Percentiles rank a stretch among this genome's conserved stretches.
Evolutionary conservation across 2,888 invertebrate species (phyloP).

Genomic region (Allygus modestus): DNA sequence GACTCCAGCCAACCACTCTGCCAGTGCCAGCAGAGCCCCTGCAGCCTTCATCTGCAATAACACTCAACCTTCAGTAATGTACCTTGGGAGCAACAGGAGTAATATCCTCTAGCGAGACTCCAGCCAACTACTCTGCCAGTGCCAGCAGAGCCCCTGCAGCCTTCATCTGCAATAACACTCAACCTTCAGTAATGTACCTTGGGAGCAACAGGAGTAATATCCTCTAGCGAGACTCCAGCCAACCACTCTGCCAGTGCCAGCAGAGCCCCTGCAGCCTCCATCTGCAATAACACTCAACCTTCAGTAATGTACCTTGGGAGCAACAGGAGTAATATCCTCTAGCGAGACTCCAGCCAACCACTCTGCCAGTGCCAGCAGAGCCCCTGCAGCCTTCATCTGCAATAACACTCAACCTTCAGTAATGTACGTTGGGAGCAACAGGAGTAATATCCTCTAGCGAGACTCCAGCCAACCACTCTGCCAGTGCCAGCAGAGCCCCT

Average conservation of each 20-base stretch:
- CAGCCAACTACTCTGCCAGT: not conserved
- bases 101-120: not conserved
- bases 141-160: not conserved
- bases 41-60: conserved; percentile 1
- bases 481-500: not conserved
- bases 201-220: not conserved
- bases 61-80: not conserved
- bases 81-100: not conserved
- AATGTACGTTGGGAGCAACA: not conserved
- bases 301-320: not conserved
- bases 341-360: not conserved
- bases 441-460: not conserved
- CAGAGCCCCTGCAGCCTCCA: not conserved
- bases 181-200: not conserved
- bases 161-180: not conserved
- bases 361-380: not conserved
- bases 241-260: not conserved
- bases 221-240: not conserved
- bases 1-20: not conserved
- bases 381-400: not conserved
- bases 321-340: not conserved
- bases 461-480: not conserved
- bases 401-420: not conserved
- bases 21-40: not conserved
- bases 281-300: not conserved